Base-by-base conservation (phyloP, 2,113 vertebrate genomes). In the Tympanuchus pallidicinctus region DNA sequence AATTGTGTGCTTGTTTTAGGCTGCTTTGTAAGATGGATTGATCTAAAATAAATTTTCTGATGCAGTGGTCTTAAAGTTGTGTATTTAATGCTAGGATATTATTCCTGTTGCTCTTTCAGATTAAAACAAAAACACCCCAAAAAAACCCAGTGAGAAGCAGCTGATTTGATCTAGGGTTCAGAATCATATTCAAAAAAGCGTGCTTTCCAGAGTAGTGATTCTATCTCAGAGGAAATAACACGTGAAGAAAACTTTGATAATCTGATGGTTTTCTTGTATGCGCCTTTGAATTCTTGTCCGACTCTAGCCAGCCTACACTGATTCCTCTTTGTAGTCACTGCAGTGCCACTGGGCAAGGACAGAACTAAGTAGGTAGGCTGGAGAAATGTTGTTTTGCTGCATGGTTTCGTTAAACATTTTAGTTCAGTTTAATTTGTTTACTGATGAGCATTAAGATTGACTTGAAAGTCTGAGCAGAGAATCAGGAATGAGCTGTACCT, bases 401-500 rank as follows among this genome's bases (percentile, higher is more conserved):
- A 95, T 1, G 85, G 93, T 96, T 95, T 67, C 93, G 3, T 86
- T 93, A 90, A 94, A 92, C 56, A 48, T 72, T 65, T 87, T 56
- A 86, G 70, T 91, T 70, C 73, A 78, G 52, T 57, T 47, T 80
- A 78, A 74, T 75, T 74, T 90, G 27, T 69, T 90, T 78, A 86
- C 36, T 88, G 67, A 59, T 71, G 56, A 82, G 10, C 25, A 20
- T 50, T n/a, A 79, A 52, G 82, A 75, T n/a, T 57, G 48, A 60
- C 75, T 76, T 87, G 78, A 50, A 82, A 93, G 80, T 94, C 72
- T 90, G 70, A 81, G 75, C 82, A 89, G 82, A 93, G 87, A 91
- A 95, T 93, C 70, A 91, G 77, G 94, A 95, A 67, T 95, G 94
- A 96, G 94, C 84, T 94, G 82, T 97, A 94, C 86, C 94, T 98